These are phyloP conservation scores for Pavo muticus DNA, from an alignment of 2,113 vertebrate genomes.

Conservation along the genomic window DNA sequence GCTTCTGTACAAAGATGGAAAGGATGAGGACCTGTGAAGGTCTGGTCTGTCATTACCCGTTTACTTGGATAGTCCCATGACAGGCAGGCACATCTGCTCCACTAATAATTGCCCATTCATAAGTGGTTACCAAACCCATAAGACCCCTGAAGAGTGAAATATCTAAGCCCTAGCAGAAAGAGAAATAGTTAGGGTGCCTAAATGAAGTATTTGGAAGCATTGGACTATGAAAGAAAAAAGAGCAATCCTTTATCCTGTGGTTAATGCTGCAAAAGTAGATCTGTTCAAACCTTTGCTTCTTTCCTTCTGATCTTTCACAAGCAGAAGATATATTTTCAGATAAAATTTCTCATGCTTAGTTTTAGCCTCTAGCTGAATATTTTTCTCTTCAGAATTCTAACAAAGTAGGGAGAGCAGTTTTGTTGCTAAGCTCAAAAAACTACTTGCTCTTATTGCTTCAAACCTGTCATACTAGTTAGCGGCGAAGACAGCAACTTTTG, in stretches of 20 bases:
- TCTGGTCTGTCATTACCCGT: not conserved
- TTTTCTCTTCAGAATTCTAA: slow-evolving; percentile 26
- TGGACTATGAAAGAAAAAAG: not conserved
- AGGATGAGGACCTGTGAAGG: not conserved
- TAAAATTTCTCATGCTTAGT: not conserved
- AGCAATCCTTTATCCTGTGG: not conserved
- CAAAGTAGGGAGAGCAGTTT: slow-evolving; percentile 40
- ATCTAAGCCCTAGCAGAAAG: not conserved
- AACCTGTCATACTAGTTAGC: slow-evolving; percentile 15
- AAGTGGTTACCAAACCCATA: not conserved
- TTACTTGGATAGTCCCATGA: not conserved
- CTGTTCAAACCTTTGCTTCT: not conserved
- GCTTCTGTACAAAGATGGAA: not conserved
- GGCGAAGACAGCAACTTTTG: slow-evolving; percentile 41
- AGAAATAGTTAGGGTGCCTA: not conserved
- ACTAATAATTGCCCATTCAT: slow-evolving; percentile 8
- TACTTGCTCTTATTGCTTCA: slow-evolving; percentile 63
- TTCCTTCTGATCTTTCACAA: not conserved
- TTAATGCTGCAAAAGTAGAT: not conserved
- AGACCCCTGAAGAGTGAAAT: not conserved
- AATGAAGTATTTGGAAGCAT: not conserved
- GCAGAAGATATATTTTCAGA: slow-evolving; percentile 25
- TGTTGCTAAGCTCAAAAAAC: slow-evolving; percentile 48
- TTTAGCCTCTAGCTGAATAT: slow-evolving; percentile 30
- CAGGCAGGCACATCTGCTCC: not conserved